phyloP scores from a whole-genome alignment of 2,888 invertebrate genomes.

The Stratiomys singularior region DNA sequence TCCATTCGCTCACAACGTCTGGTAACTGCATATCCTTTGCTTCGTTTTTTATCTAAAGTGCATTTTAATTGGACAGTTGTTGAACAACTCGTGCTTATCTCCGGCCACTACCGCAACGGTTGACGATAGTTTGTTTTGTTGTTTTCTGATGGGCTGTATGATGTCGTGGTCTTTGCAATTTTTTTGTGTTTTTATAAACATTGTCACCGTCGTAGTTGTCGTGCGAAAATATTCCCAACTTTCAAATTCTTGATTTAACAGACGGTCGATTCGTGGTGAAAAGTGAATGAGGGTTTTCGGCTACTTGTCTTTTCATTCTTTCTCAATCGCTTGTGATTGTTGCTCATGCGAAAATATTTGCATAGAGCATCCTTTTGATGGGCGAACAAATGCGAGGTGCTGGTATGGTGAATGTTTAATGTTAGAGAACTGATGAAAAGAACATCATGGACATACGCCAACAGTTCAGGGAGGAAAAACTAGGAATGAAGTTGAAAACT shows the following conservation, averaged over 20 bases:
- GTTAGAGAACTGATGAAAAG: neutral
- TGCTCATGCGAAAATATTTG: constrained; percentile 11
- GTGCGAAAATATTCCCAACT: neutral
- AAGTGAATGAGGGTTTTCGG: neutral
- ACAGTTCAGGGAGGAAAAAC: constrained; percentile 1
- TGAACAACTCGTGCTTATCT: constrained; percentile 28
- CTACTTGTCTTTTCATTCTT: neutral
- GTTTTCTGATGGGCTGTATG: too few relatives aligned
- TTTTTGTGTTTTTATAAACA: neutral
- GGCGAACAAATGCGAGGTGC: neutral
- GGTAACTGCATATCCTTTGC: neutral
- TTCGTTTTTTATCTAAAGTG: constrained; percentile 43
- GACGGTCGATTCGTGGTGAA: neutral
- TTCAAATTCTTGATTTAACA: constrained; percentile 12
- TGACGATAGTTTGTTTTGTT: too few relatives aligned
- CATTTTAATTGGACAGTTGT: constrained; percentile 47
- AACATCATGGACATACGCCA: neutral
- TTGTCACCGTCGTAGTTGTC: neutral
- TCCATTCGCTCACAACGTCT: neutral
- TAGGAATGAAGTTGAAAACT: constrained; percentile 21
- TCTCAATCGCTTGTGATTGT: neutral
- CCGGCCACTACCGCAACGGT: too few relatives aligned
- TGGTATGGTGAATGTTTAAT: neutral
- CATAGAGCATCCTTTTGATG: neutral
- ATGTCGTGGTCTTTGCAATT: neutral